Conservation (phyloP, 2,888 invertebrate genomes). For the Atethmia centrago region DNA sequence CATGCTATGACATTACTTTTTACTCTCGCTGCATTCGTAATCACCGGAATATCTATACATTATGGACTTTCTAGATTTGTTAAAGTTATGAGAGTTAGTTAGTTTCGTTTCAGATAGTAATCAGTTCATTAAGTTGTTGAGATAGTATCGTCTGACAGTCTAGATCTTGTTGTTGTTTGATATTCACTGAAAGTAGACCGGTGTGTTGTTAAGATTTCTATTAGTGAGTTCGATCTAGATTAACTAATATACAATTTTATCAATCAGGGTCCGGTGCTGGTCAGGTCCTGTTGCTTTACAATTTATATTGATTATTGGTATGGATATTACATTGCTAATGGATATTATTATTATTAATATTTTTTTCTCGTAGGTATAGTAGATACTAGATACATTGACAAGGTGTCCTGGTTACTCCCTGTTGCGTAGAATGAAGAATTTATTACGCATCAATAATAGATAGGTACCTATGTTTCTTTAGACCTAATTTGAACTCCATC, state of each 20-base stretch:
- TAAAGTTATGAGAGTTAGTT: slow-evolving; percentile 34
- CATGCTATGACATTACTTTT: neutral
- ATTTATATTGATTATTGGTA: slow-evolving; percentile 26
- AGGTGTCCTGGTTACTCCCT: neutral
- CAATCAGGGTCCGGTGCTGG: slow-evolving; percentile 13
- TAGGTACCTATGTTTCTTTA: neutral
- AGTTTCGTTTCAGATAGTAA: slow-evolving; percentile 69
- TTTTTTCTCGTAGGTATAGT: neutral
- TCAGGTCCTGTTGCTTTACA: neutral
- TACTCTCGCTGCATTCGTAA: neutral
- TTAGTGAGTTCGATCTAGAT: slow-evolving; percentile 29
- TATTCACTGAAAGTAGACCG: slow-evolving; percentile 36
- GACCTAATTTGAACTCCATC: neutral
- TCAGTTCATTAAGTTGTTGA: slow-evolving; percentile 81
- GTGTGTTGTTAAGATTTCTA: slow-evolving; percentile 37
- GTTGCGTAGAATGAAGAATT: neutral
- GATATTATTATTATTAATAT: neutral
- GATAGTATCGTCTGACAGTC: slow-evolving; percentile 67
- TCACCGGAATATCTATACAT: neutral
- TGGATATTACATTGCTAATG: slow-evolving; percentile 14
- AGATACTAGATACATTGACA: neutral
- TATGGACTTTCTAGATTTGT: slow-evolving; percentile 27
- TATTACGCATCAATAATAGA: neutral
- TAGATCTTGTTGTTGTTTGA: slow-evolving; percentile 40
- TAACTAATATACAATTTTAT: slow-evolving; percentile 11